Conservation (phyloP, 1,140 invertebrate genomes). For the Plutomurus gul region DNA sequence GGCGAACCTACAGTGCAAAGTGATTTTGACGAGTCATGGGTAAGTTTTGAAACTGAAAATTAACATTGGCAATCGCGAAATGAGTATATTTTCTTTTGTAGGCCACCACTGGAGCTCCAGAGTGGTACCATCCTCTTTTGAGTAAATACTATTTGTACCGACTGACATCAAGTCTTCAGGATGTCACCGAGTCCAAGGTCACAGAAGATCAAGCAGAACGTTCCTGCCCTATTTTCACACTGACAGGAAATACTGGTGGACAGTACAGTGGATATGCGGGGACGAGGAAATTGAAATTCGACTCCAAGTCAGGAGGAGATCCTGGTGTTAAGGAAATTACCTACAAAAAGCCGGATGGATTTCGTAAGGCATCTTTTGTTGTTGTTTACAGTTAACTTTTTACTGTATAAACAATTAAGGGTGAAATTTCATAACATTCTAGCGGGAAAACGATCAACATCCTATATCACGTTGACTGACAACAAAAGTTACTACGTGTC, state of each 20-base stretch:
- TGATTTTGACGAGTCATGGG: neutral
- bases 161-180: neutral
- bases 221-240: neutral
- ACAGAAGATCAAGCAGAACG: neutral
- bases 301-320: neutral
- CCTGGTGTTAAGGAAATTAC: neutral
- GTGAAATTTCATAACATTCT: neutral
- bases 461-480: neutral
- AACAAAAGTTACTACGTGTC: neutral
- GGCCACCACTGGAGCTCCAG: neutral
- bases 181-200: neutral
- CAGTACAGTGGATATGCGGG: neutral
- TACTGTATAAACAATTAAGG: too few species aligned
- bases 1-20: neutral
- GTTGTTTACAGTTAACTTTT: too few species aligned
- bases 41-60: neutral
- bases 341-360: too few species aligned
- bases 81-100: neutral
- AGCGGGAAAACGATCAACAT: neutral
- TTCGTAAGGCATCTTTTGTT: too few species aligned
- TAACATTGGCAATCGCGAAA: neutral
- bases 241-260: neutral
- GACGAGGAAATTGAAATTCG: neutral
- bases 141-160: neutral
- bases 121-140: neutral